Evolutionary conservation across 2,113 vertebrate species (phyloP).

Genomic region (Lucifuga dentata): DNA sequence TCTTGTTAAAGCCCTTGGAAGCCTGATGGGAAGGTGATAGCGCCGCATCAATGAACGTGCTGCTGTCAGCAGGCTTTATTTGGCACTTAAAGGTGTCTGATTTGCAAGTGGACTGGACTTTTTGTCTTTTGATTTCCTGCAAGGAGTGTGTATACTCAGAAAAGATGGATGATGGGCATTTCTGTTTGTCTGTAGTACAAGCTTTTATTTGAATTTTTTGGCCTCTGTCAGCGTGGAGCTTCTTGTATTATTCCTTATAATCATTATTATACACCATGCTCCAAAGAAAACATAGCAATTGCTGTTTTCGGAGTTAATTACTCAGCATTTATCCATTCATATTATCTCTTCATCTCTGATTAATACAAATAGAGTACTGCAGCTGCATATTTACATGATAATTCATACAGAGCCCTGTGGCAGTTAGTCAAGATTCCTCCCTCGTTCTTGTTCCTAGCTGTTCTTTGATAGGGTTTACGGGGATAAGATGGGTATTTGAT

Average conservation of each 20-base stretch:
- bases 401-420: constrained; percentile 35
- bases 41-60: constrained; percentile 18
- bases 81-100: constrained; percentile 52
- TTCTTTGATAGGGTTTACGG: constrained; percentile 61
- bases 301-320: too few species aligned
- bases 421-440: constrained; percentile 32
- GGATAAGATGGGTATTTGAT: constrained; percentile 65
- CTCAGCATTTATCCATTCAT: not conserved
- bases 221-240: not conserved
- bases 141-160: constrained; percentile 4
- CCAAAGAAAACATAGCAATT: not conserved
- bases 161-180: constrained; percentile 5
- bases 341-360: not conserved
- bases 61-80: constrained; percentile 50
- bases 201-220: constrained; percentile 31
- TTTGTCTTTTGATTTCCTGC: constrained; percentile 24
- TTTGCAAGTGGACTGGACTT: constrained; percentile 34
- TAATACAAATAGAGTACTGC: constrained; percentile 5
- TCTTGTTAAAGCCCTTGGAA: constrained; percentile 67
- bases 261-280: not conserved
- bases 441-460: constrained; percentile 24
- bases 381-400: constrained; percentile 18
- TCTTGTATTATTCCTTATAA: not conserved
- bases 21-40: constrained; percentile 26
- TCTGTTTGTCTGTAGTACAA: not conserved